Evolutionary conservation across 1,140 invertebrate genomes (phyloP).

Genomic region (Teleogryllus occipitalis): DNA sequence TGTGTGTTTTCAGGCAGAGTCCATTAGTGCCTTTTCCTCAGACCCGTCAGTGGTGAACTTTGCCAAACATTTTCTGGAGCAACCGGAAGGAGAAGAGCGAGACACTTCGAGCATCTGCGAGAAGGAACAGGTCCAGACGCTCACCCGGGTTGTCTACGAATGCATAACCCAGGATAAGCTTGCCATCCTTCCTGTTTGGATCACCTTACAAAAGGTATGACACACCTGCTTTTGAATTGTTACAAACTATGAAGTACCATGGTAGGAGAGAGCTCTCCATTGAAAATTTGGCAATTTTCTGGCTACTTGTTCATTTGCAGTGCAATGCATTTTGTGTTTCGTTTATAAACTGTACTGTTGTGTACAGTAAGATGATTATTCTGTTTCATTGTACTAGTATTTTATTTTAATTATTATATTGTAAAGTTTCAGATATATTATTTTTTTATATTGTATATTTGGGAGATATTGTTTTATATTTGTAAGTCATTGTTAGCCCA

Average conservation of each 20-base stretch:
- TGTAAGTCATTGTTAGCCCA: no score
- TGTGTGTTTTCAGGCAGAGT: slow-evolving; percentile 34
- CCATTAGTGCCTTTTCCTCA: slow-evolving; percentile 45
- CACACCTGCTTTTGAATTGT: slow-evolving; percentile 14
- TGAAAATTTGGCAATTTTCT: slow-evolving; percentile 20
- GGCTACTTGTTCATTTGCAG: neutral
- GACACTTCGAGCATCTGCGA: slow-evolving; percentile 30
- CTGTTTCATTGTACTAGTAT: no score
- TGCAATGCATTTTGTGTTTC: neutral
- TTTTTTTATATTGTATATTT: no score
- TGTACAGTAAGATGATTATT: no score
- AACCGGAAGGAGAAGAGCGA: slow-evolving; percentile 24
- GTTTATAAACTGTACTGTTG: neutral
- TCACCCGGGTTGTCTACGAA: slow-evolving; percentile 73
- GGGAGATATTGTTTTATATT: no score
- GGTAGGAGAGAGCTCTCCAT: slow-evolving; percentile 18
- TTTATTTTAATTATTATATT: no score
- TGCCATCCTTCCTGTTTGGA: slow-evolving; percentile 64
- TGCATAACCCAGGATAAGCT: slow-evolving; percentile 80
- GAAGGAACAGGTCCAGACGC: slow-evolving; percentile 51
- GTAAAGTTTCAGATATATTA: no score
- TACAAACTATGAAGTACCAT: neutral
- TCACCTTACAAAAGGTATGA: slow-evolving; percentile 55
- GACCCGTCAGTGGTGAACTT: slow-evolving; percentile 43
- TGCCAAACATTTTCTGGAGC: slow-evolving; percentile 52